Conservation (phyloP, 2,888 invertebrate species). For the Meloe dianella region DNA sequence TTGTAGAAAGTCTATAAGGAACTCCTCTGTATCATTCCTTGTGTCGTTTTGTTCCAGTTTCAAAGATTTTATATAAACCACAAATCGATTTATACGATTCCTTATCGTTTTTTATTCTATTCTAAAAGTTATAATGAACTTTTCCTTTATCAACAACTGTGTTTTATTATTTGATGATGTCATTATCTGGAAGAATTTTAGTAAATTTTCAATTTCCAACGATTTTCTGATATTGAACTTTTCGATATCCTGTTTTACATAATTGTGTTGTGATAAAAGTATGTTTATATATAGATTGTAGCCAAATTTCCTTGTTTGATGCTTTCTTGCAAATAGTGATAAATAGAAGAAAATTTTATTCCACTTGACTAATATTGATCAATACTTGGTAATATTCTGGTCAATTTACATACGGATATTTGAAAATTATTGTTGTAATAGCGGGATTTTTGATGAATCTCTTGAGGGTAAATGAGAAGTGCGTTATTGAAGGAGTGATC, state of each 20-base stretch:
- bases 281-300: neutral
- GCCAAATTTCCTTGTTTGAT: neutral
- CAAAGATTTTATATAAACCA: neutral
- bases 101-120: neutral
- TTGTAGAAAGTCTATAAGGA: neutral
- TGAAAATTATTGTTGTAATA: neutral
- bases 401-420: conserved; percentile 13
- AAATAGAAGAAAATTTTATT: no score
- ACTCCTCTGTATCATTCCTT: neutral
- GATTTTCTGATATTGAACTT: conserved; percentile 23
- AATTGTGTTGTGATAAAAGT: conserved; percentile 32
- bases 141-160: no score
- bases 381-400: conserved; percentile 21
- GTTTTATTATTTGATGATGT: no score
- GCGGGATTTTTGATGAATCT: neutral
- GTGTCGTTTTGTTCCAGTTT: neutral
- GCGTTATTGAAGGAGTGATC: neutral
- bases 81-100: neutral
- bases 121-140: neutral
- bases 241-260: conserved; percentile 29
- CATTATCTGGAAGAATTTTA: no score
- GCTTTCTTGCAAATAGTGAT: no score
- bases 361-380: conserved; percentile 1
- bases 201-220: neutral
- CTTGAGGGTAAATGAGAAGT: neutral